Evolutionary conservation across 2,113 vertebrate species (phyloP).

Genomic region (Parus major): DNA sequence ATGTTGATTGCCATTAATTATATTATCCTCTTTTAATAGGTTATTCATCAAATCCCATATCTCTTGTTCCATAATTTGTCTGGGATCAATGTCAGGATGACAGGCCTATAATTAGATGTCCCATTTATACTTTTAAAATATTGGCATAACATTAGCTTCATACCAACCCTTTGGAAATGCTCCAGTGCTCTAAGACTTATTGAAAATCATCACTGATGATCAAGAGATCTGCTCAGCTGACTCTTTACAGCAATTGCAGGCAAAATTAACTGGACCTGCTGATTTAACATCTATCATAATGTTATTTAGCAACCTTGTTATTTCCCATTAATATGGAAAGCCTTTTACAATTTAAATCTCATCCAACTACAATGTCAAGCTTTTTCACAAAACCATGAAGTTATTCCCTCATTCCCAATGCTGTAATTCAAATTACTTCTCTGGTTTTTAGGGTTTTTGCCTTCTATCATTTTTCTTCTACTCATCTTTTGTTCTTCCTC

Average conservation of each 20-base stretch:
- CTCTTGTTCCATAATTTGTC: constrained; percentile 55
- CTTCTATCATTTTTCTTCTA: background rate
- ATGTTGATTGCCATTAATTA: constrained; percentile 53
- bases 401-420: background rate
- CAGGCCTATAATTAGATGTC: constrained; percentile 58
- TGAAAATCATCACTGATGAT: constrained; percentile 44
- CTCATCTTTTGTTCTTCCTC: background rate
- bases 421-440: background rate
- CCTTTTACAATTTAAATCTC: background rate
- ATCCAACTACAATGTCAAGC: background rate
- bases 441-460: background rate
- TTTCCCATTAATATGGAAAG: background rate
- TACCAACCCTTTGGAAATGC: constrained; percentile 37
- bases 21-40: constrained; percentile 56
- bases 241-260: background rate
- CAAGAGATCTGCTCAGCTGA: constrained; percentile 42
- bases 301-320: constrained; percentile 30
- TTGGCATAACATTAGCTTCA: constrained; percentile 53
- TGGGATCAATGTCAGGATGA: constrained; percentile 63
- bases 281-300: constrained; percentile 3
- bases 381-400: background rate
- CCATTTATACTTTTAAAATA: constrained; percentile 64
- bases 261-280: constrained; percentile 6
- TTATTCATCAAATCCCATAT: constrained; percentile 52
- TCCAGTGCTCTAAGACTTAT: constrained; percentile 25